phyloP scores from a whole-genome alignment of 2,888 invertebrate species.

The Agrotis ipsilon region DNA sequence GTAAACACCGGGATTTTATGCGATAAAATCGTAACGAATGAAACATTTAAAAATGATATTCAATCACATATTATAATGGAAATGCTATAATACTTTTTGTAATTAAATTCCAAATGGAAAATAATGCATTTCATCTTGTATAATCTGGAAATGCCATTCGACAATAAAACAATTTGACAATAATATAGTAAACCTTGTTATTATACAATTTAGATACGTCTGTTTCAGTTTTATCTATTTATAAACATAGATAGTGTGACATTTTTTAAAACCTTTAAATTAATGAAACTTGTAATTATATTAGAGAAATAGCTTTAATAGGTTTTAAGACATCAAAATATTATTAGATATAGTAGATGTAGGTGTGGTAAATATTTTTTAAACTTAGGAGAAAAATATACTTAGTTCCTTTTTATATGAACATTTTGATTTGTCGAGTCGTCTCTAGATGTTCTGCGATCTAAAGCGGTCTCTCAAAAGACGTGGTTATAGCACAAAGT shows the following conservation, averaged over 20 bases:
- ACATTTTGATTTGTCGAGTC: conserved; percentile 45
- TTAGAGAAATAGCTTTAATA: conserved; percentile 90
- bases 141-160: conserved; percentile 25
- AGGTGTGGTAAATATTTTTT: conserved; percentile 66
- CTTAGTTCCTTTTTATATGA: conserved; percentile 55
- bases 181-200: conserved; percentile 68
- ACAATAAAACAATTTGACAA: conserved; percentile 74
- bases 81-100: conserved; percentile 18
- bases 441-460: conserved; percentile 53
- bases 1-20: conserved; percentile 27
- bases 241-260: conserved; percentile 42
- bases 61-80: conserved; percentile 18
- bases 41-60: conserved; percentile 17
- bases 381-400: conserved; percentile 58
- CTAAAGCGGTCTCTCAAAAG: conserved; percentile 40
- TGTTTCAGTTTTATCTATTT: conserved; percentile 59
- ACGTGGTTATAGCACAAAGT: conserved; percentile 71
- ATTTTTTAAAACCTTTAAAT: conserved; percentile 45
- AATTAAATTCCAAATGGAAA: not conserved
- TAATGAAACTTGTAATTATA: conserved; percentile 68
- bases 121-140: conserved; percentile 5
- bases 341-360: conserved; percentile 64
- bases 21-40: conserved; percentile 56
- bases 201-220: conserved; percentile 61
- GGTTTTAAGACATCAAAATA: conserved; percentile 74